Percentiles rank a stretch among this genome's conserved stretches.
phyloP scores from a whole-genome alignment of 2,113 vertebrate species.

The Forbesichthys papilliferus region DNA sequence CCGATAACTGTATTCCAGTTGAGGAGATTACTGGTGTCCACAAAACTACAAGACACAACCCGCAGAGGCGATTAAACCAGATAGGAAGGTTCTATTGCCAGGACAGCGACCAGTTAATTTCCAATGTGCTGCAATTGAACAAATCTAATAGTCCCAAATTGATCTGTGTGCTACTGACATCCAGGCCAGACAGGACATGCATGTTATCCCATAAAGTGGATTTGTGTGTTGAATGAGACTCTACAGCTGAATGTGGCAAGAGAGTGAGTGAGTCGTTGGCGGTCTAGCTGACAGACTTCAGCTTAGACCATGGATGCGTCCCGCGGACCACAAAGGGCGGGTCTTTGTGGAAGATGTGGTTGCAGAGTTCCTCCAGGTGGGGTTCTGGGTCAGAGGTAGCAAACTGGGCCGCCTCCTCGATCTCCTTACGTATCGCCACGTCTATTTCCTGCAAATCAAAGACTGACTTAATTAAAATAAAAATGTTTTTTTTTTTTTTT shows the following conservation, averaged over 20 bases:
- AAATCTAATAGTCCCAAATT: no score
- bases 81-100: no score
- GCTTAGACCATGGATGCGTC: conserved; percentile 86
- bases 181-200: no score
- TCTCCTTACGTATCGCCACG: conserved; percentile 87
- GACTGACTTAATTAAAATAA: neutral
- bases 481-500: neutral
- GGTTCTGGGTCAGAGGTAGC: conserved; percentile 93
- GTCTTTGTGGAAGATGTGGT: conserved; percentile 83
- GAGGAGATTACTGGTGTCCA: no score
- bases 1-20: no score
- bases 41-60: no score
- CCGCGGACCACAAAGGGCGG: conserved; percentile 86
- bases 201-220: no score
- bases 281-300: conserved; percentile 84
- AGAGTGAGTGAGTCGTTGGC: neutral
- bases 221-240: neutral
- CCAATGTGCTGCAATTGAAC: no score
- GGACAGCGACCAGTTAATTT: no score
- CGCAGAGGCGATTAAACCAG: no score
- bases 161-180: no score
- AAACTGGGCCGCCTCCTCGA: conserved; percentile 91
- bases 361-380: conserved; percentile 87
- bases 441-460: conserved; percentile 84
- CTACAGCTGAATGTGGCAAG: neutral